Evolutionary conservation across 2,113 vertebrate genomes (phyloP).

Genomic region (Lipophrys pholis): DNA sequence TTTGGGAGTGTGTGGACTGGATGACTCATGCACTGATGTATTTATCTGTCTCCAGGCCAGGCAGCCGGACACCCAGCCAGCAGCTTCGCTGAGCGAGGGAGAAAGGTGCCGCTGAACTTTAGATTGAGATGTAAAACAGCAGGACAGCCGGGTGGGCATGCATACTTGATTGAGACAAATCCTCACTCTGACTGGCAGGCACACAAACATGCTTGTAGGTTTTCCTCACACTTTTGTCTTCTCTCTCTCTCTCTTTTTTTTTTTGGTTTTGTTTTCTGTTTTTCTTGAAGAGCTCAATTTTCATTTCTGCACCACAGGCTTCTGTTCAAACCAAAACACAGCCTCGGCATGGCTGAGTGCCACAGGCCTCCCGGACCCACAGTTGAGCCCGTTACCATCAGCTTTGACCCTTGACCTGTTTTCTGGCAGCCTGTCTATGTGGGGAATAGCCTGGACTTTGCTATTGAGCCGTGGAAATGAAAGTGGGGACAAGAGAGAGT

Average conservation of each 20-base stretch:
- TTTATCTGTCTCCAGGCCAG: slow-evolving; percentile 75
- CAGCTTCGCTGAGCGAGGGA: slow-evolving; percentile 5
- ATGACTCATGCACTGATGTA: slow-evolving; percentile 79
- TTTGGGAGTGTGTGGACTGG: slow-evolving; percentile 76
- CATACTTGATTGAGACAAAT: slow-evolving; percentile 14
- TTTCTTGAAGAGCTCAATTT: slow-evolving; percentile 10
- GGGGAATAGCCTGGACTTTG: slow-evolving; percentile 33
- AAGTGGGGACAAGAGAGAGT: slow-evolving; percentile 49
- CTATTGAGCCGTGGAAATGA: slow-evolving; percentile 39
- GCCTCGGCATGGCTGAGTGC: slow-evolving; percentile 38
- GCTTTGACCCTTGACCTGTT: slow-evolving; percentile 59
- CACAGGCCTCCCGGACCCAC: slow-evolving; percentile 19
- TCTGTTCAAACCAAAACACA: slow-evolving; percentile 55
- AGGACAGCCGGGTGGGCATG: not conserved
- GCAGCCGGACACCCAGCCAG: slow-evolving; percentile 15
- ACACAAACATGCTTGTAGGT: not conserved
- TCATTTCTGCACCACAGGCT: slow-evolving; percentile 39
- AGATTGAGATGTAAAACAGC: slow-evolving; percentile 25
- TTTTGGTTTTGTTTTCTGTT: not conserved
- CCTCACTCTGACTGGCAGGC: not conserved
- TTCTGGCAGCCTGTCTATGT: slow-evolving; percentile 26
- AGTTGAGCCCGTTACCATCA: slow-evolving; percentile 47
- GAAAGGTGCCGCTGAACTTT: slow-evolving; percentile 28
- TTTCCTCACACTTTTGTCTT: slow-evolving; percentile 14
- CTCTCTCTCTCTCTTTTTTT: too few relatives aligned